A percentile compares a stretch with the other conserved stretches of the same genome.
Conservation (phyloP, 2,888 invertebrate species). For the Neoscelio sp. region DNA sequence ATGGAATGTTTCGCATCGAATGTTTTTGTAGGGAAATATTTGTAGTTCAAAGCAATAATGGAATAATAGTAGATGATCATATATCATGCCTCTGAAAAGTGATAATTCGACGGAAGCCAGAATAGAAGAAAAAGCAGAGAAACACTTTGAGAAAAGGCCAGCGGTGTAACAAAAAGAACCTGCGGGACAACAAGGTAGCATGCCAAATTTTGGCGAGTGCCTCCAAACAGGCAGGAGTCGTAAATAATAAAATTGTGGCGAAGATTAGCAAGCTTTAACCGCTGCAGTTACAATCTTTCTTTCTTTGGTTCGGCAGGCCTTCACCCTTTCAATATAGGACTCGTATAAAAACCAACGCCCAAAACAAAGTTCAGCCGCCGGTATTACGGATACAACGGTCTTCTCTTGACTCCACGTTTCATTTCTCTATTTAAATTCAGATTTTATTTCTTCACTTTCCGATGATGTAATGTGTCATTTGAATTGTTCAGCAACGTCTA, state of each 20-base stretch:
- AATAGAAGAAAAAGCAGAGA: no score
- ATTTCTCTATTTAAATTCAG: no score
- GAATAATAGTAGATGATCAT: constrained; percentile 1
- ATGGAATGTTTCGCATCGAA: no score
- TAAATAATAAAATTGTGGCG: constrained; percentile 32
- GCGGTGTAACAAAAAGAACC: neutral
- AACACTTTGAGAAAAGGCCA: neutral
- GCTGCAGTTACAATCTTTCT: constrained; percentile 8
- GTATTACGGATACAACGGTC: neutral
- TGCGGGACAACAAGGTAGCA: neutral
- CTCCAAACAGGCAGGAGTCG: constrained; percentile 9
- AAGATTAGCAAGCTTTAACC: constrained; percentile 23
- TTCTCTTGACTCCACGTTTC: neutral
- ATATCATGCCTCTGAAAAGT: neutral
- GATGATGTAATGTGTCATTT: no score
- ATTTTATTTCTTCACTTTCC: no score
- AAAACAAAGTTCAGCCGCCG: no score
- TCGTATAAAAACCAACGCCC: no score
- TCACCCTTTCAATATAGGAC: no score
- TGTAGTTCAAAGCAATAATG: no score
- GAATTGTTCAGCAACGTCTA: no score
- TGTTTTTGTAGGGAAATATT: no score
- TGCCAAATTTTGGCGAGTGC: neutral
- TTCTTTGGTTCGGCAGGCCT: constrained; percentile 11
- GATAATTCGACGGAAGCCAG: neutral